Evolutionary conservation across 2,113 vertebrate species (phyloP), one percentile per base, ranked within the genome.

Genomic region (Odontophorus gujanensis): DNA sequence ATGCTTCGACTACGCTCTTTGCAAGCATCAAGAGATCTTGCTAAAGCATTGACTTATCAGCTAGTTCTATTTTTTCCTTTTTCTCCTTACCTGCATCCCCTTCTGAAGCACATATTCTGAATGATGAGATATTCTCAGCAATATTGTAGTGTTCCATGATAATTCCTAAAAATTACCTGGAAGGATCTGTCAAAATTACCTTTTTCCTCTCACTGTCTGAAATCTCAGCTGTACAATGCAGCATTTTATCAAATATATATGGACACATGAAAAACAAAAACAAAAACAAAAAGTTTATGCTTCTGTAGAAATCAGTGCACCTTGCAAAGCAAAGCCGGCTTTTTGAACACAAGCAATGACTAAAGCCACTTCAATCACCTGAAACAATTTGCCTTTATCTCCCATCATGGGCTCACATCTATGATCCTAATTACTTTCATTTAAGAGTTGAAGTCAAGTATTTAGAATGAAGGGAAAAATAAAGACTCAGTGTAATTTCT

Each of bases 1-100:
- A 38, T 87, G 68, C 77, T 85, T 85, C 92, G 87, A 90, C 87
- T 82, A 76, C 72, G 82, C 80, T 30, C 77, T 82, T 93, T 74
- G 51, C 26, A 93, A 93, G 59, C 61, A 74, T 71, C 45, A 59
- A 71, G 62, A 67, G 47, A 68, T 48, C 55, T 55, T 69, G 55
- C n/a, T 30, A 61, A 68, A 79, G 43, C 25, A 74, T 50, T 2
- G 5, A 53, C 26, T 61, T 40, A 74, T 75, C 34, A 75, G 22
- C 45, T 74, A 69, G 55, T 38, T 89, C 26, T 17, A 69, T 21
- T 24, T 48, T 65, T 69, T 62, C 7, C 19, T 59, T 65, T 24
- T 45, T 38, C 43, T 69, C 20, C 57, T 4, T 36, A 36, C 30
- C 18, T 59, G 19, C 20, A 61, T 67, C 34, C 11, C 12, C 3